Base-by-base conservation (phyloP, 2,113 vertebrate species). In the Dicerorhinus sumatrensis region DNA sequence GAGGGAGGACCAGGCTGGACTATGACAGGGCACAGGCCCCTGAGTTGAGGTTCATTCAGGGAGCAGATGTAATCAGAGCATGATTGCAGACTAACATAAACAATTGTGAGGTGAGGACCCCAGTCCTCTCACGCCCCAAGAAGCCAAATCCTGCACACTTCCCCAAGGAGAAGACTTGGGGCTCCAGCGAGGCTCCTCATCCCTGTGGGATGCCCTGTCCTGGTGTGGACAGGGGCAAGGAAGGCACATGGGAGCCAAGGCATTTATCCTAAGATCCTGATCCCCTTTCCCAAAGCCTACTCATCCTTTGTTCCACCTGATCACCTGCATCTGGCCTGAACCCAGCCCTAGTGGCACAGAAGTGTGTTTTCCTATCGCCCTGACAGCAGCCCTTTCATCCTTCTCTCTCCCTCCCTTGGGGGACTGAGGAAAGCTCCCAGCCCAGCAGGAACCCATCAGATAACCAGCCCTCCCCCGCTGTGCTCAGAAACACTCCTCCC, bases 41-140 rank as follows among this genome's bases (percentile, higher is more conserved):
- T 8, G 29, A 16, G 14, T 6, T 4, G 33, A 48, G 75, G 20
- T 48, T 48, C 48, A 48, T 10, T 42, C 36, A 5, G 5, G 13
- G 33, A 3, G 1, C 31, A 8, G 48, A 13, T 58, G 6, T 67
- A 12, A 18, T 31, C 36, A 2, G 42, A 31, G n/a, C 0, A 0
- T 58, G 27, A 63, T 7, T 31, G 13, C 65, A 87, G 58, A 23
- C n/a, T 0, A 36, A 65, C 23, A 4, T 4, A 54, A 70, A 54
- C 29, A 31, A 2, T 1, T 10, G 9, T 1, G 23, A 27, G 3
- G 20, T 51, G 10, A 18, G n/a, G 62, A 31, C 72, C 25, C 7
- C 16, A 20, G 16, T n/a, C 72, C 79, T 56, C 8, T 8, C 13
- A 0, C 2, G 31, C 29, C 46, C 39, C n/a, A 9, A 18, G 31